Conservation (phyloP, 2,797 vertebrate species). For the Ctenopoma kingsleyae region DNA sequence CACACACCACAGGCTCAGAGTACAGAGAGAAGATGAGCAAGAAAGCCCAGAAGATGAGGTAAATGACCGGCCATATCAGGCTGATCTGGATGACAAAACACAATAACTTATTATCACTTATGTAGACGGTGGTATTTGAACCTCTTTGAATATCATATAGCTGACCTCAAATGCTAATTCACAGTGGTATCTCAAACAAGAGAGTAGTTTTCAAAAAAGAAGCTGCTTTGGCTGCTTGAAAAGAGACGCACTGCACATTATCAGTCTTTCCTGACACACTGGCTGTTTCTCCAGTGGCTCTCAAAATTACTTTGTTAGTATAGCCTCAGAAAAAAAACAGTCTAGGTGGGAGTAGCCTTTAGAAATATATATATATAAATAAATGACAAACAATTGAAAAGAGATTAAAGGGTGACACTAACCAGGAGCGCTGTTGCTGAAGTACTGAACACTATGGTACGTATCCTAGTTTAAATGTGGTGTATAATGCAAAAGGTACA, state of each 20-base stretch:
- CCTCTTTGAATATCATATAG: not conserved
- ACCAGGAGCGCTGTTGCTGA: too few species aligned
- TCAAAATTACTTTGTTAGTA: not conserved
- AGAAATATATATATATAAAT: too few species aligned
- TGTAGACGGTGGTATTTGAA: not conserved
- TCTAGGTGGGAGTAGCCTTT: not conserved
- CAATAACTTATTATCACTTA: not conserved
- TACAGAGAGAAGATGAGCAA: conserved; percentile 93
- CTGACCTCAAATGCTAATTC: not conserved
- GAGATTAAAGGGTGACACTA: too few species aligned
- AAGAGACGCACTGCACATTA: not conserved
- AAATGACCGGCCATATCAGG: conserved; percentile 92
- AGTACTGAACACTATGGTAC: too few species aligned
- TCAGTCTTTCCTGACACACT: not conserved
- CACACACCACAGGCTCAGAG: conserved; percentile 94
- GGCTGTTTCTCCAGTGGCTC: not conserved
- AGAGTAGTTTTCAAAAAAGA: not conserved
- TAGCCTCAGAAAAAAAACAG: not conserved
- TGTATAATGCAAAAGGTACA: not conserved
- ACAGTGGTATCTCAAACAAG: not conserved
- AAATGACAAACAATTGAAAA: not conserved
- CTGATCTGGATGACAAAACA: conserved; percentile 81
- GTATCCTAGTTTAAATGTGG: too few species aligned
- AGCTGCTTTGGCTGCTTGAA: not conserved
- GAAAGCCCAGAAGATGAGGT: conserved; percentile 95